These are phyloP conservation scores for Brachionus calyciflorus DNA, from an alignment of 1,140 invertebrate genomes.

Conservation along the genomic window DNA sequence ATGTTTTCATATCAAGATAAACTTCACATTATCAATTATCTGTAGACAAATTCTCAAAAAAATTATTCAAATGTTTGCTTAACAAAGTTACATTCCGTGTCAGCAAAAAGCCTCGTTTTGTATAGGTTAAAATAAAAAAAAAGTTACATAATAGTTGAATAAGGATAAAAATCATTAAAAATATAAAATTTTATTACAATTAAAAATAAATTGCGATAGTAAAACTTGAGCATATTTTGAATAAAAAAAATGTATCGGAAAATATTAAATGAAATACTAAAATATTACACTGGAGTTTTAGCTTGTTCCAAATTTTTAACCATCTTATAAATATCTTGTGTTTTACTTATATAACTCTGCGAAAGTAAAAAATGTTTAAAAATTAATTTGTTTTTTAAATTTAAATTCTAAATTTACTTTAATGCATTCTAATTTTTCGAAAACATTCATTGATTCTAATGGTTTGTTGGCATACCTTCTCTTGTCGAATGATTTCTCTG, in stretches of 20 bases:
- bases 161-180: no score
- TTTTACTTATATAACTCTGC: background rate
- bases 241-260: no score
- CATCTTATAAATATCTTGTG: constrained; percentile 6
- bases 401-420: background rate
- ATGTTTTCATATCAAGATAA: no score
- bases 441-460: constrained; percentile 16
- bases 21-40: no score
- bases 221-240: no score
- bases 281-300: background rate
- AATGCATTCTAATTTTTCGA: constrained; percentile 25
- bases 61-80: no score
- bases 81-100: no score
- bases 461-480: background rate
- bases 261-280: no score
- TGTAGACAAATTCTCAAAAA: no score
- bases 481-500: constrained; percentile 27
- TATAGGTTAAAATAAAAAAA: no score
- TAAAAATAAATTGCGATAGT: background rate
- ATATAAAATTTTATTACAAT: background rate
- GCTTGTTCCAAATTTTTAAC: background rate
- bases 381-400: background rate
- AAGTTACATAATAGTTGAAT: no score
- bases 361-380: background rate
- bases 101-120: no score